Base-by-base conservation (phyloP, 2,797 vertebrate genomes). In the Cirrhinus mrigala region DNA sequence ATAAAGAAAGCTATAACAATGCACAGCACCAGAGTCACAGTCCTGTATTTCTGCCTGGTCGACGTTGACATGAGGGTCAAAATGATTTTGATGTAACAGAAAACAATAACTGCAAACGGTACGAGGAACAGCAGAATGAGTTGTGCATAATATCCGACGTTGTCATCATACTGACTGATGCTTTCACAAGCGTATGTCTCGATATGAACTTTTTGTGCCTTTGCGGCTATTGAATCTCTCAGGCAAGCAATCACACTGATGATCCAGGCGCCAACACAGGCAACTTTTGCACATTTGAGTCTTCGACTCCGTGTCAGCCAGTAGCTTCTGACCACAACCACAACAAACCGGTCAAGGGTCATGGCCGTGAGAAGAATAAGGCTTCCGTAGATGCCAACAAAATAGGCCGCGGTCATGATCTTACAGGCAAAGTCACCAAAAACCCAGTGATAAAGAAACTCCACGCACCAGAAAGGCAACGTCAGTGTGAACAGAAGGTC, bases 311-410 rank as follows among this genome's bases (percentile, higher is more conserved):
- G 78, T 1, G 6, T 78, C 0, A 44, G 58, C 86, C 89, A 86
- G 12, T 44, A 29, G 24, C 86, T 89, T 22, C 92, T 87, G 33
- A 94, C 81, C 44, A 95, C 94, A 75, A 95, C 91, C 0, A 73
- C 87, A 22, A 89, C 50, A 64, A 94, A 95, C 3, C 94, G 93
- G 82, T 95, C 94, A 2, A 95, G 76, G 1, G 94, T 94, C 91
- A 95, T 91, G 66, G 91, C 92, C 4, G 94, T 95, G 87, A 95
- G 89, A 1, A 95, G 85, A 44, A 95, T 89, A 29, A 94, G 54
- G 18, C 93, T 93, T 52, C 93, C 93, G 66, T 94, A 93, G 62
- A 93, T 48, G 7, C 95, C 93, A 1, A 87, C 8, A 15, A 90
- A 66, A 81, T 92, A 92, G 0, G 37, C 2, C 0, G 86, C 90